These are phyloP conservation scores for Pristionchus pacificus DNA, from an alignment of 1,140 invertebrate species.

Conservation along the genomic window DNA sequence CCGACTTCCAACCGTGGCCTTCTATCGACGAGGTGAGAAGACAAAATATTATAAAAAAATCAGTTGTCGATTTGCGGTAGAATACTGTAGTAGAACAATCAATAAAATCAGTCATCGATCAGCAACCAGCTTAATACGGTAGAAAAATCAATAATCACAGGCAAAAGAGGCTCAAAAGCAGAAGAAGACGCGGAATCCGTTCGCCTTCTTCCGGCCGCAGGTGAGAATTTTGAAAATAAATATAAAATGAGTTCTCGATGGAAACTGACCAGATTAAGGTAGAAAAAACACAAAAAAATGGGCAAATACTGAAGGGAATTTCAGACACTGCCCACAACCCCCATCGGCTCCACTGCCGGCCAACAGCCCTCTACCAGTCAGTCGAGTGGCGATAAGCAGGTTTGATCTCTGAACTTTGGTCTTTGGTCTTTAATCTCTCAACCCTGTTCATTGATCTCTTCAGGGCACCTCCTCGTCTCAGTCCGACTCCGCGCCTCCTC, in stretches of 20 bases:
- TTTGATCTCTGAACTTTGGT: conserved; percentile 2
- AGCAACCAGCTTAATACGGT: too few relatives aligned
- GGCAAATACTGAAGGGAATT: conserved; percentile 12
- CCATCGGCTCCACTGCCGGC: conserved; percentile 10
- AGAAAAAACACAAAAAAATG: too few relatives aligned
- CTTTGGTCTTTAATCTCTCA: not conserved
- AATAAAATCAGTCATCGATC: conserved; percentile 1
- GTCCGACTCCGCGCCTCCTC: not conserved
- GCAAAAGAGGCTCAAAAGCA: not conserved
- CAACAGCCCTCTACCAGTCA: not conserved
- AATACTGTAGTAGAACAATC: conserved; percentile 4
- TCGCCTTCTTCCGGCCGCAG: not conserved
- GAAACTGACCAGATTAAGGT: too few relatives aligned
- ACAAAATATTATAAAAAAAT: not conserved
- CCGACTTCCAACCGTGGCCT: conserved; percentile 37
- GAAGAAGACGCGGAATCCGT: not conserved
- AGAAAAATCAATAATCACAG: too few relatives aligned
- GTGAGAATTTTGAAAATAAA: not conserved
- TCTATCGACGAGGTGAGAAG: conserved; percentile 30
- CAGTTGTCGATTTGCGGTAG: conserved; percentile 13
- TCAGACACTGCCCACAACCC: conserved; percentile 4
- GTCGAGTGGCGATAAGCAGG: not conserved
- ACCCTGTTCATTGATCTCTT: not conserved
- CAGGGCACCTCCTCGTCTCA: not conserved
- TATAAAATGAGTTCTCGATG: too few relatives aligned